Conservation (phyloP, 2,113 vertebrate species). For the Thalassoma bifasciatum region DNA sequence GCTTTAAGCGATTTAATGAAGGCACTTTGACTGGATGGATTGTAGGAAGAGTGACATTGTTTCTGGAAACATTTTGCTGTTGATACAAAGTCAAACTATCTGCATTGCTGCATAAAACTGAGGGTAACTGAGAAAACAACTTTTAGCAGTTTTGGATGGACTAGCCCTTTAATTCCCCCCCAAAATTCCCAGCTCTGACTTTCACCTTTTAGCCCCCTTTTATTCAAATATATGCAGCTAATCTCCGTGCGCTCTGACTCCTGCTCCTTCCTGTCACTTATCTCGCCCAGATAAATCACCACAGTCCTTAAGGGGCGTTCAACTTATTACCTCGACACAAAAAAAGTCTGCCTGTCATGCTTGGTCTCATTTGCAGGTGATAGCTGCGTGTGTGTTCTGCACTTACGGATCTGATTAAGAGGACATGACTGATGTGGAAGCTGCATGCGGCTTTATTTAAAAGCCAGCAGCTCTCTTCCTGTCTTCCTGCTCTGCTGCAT, state of each 20-base stretch:
- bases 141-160: conserved; percentile 10
- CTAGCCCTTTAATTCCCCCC: conserved; percentile 8
- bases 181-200: not conserved
- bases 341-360: conserved; percentile 46
- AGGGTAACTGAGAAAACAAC: not conserved
- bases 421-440: conserved; percentile 23
- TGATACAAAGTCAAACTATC: not conserved
- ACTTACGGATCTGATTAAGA: conserved; percentile 16
- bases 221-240: conserved; percentile 40
- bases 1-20: no score
- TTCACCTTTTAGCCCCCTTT: conserved; percentile 32
- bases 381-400: conserved; percentile 14
- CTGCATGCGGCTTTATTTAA: conserved; percentile 44
- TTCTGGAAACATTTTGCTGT: not conserved
- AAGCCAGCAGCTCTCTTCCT: conserved; percentile 27
- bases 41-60: not conserved
- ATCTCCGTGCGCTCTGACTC: conserved; percentile 30
- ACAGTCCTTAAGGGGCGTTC: conserved; percentile 30
- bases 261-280: conserved; percentile 30
- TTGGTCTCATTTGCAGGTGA: conserved; percentile 44
- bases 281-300: conserved; percentile 40
- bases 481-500: conserved; percentile 42
- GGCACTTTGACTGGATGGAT: no score
- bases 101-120: not conserved
- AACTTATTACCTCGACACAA: conserved; percentile 29